These are phyloP conservation scores for Thripadectes ignobilis DNA, from an alignment of 2,797 vertebrate genomes.

Conservation along the genomic window DNA sequence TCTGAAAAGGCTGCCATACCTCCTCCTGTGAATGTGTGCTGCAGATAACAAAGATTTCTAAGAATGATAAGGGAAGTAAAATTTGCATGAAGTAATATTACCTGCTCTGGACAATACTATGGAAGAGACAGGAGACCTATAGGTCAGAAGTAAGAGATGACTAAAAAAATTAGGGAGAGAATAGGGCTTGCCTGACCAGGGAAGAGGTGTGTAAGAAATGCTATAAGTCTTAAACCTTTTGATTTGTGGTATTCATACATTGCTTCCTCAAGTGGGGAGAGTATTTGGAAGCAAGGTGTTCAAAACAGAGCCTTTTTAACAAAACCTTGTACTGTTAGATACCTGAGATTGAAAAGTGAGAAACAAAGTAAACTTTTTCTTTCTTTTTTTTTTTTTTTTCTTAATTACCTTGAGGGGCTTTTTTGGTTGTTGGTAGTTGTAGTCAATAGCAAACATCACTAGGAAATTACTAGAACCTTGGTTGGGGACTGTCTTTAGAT, in stretches of 20 bases:
- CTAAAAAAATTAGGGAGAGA: neutral
- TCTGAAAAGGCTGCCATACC: neutral
- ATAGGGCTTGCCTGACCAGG: neutral
- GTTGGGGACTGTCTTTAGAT: neutral
- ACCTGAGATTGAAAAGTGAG: neutral
- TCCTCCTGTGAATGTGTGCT: neutral
- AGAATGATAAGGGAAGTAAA: neutral
- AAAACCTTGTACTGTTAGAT: neutral
- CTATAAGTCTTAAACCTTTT: neutral
- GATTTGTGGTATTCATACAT: neutral
- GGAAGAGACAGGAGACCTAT: neutral
- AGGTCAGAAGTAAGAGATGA: neutral
- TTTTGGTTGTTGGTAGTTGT: neutral
- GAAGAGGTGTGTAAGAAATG: neutral
- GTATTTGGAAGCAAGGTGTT: neutral
- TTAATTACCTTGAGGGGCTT: neutral
- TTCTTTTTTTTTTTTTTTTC: neutral
- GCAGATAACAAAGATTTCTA: conserved; percentile 12
- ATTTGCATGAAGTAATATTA: neutral
- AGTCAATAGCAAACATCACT: neutral
- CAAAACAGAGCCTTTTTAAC: neutral
- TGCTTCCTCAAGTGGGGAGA: neutral
- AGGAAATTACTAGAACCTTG: neutral
- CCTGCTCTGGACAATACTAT: neutral
- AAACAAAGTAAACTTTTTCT: neutral